Conservation (phyloP, 2,888 invertebrate genomes). For the Philereme vetulata region DNA sequence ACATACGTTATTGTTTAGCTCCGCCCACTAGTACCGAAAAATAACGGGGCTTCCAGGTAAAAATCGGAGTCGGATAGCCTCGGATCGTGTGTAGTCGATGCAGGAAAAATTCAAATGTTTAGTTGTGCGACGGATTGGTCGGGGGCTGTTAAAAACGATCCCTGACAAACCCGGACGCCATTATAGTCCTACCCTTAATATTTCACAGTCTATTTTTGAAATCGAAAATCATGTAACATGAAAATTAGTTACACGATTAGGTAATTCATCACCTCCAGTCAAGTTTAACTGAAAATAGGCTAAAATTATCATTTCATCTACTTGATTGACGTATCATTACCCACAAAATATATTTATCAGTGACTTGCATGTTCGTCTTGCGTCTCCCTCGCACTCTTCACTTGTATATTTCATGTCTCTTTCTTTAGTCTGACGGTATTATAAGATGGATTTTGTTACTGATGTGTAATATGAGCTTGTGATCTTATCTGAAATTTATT, state of each 20-base stretch:
- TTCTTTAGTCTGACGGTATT: slow-evolving; percentile 47
- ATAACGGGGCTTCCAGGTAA: no score
- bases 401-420: slow-evolving; percentile 25
- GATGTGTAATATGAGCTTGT: slow-evolving; percentile 8
- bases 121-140: no score
- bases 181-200: no score
- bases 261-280: slow-evolving; percentile 21
- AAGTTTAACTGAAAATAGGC: slow-evolving; percentile 22
- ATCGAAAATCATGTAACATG: slow-evolving; percentile 1
- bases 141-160: no score
- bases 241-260: slow-evolving; percentile 15
- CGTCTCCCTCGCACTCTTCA: slow-evolving; percentile 40
- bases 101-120: no score
- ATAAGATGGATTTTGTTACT: slow-evolving; percentile 36
- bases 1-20: no score
- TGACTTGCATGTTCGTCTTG: slow-evolving; percentile 48
- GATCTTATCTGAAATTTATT: slow-evolving; percentile 6
- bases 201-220: no score
- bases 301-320: slow-evolving; percentile 42
- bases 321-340: slow-evolving; percentile 65
- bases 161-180: no score
- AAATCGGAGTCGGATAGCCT: no score
- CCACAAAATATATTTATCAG: slow-evolving; percentile 47
- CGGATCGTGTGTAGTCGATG: no score
- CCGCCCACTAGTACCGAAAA: no score